Conservation (phyloP, 2,797 vertebrate genomes). For the Fundulus diaphanus region DNA sequence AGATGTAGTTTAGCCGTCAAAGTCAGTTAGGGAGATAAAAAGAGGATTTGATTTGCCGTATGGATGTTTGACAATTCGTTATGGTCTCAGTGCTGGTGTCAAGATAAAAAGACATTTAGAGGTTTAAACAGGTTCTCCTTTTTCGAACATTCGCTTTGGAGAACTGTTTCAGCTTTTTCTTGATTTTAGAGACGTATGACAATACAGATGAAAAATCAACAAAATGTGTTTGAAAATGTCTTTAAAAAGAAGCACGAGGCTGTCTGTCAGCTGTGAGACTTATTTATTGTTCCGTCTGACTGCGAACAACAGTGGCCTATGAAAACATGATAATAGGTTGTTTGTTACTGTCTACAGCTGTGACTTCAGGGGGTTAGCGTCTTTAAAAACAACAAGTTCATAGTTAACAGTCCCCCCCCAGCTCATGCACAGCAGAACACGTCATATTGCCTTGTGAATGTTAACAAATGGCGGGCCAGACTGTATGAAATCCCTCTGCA, state of each 20-base stretch:
- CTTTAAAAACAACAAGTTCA: slow-evolving; percentile 29
- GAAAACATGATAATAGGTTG: slow-evolving; percentile 56
- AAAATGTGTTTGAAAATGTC: slow-evolving; percentile 14
- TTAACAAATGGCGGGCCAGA: slow-evolving; percentile 59
- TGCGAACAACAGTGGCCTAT: slow-evolving; percentile 40
- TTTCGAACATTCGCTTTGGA: not conserved
- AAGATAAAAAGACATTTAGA: not conserved
- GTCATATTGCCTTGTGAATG: slow-evolving; percentile 35
- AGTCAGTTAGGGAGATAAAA: slow-evolving; percentile 12
- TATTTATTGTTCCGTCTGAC: slow-evolving; percentile 46
- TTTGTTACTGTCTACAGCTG: slow-evolving; percentile 60
- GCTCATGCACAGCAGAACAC: slow-evolving; percentile 33
- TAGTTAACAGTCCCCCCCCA: slow-evolving; percentile 39
- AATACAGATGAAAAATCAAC: slow-evolving; percentile 4
- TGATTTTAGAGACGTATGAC: not conserved
- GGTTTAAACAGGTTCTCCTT: not conserved
- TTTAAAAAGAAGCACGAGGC: slow-evolving; percentile 16
- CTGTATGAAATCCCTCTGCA: slow-evolving; percentile 41
- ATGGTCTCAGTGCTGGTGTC: not conserved
- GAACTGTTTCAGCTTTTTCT: not conserved
- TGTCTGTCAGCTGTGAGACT: slow-evolving; percentile 39
- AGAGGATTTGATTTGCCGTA: slow-evolving; percentile 7
- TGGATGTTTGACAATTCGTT: slow-evolving; percentile 1
- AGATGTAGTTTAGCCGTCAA: slow-evolving; percentile 34
- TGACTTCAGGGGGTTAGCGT: slow-evolving; percentile 39